Percentiles rank a stretch among this genome's conserved stretches.
phyloP scores from a whole-genome alignment of 2,113 vertebrate genomes.

The Chaetodon auriga region DNA sequence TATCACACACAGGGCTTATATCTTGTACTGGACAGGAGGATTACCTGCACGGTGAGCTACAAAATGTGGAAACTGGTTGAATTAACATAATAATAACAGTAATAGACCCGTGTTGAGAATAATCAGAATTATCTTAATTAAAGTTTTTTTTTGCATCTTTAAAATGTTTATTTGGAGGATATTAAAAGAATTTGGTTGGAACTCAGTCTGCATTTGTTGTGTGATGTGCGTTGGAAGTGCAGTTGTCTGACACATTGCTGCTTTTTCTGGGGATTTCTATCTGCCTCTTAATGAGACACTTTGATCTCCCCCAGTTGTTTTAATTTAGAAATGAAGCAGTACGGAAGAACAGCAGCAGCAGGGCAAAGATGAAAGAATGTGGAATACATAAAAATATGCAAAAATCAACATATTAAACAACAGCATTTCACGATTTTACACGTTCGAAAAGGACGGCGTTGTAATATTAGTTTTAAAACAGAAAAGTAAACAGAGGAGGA shows the following conservation, averaged over 20 bases:
- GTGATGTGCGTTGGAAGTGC: background rate
- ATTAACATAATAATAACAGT: background rate
- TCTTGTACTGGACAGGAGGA: background rate
- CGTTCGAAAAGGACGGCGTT: background rate
- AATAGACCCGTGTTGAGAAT: background rate
- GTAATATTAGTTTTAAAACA: background rate
- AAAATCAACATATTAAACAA: background rate
- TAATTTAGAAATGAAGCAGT: conserved; percentile 46
- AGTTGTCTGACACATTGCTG: conserved; percentile 32
- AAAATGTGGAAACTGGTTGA: background rate
- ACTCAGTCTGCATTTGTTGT: background rate
- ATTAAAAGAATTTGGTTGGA: background rate
- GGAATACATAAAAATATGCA: conserved; percentile 8
- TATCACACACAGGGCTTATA: background rate
- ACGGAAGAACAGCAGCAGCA: conserved; percentile 34
- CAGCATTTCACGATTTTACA: background rate
- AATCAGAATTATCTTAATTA: background rate
- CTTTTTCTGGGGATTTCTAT: conserved; percentile 33
- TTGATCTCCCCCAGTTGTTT: conserved; percentile 52
- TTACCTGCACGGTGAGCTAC: background rate
- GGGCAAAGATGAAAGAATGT: conserved; percentile 42
- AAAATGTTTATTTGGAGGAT: background rate
- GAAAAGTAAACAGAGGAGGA: background rate
- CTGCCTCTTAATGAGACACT: conserved; percentile 49
- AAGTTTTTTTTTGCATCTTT: background rate